Evolutionary conservation across 2,797 vertebrate genomes (phyloP).

Genomic region (Holocentrus rufus): DNA sequence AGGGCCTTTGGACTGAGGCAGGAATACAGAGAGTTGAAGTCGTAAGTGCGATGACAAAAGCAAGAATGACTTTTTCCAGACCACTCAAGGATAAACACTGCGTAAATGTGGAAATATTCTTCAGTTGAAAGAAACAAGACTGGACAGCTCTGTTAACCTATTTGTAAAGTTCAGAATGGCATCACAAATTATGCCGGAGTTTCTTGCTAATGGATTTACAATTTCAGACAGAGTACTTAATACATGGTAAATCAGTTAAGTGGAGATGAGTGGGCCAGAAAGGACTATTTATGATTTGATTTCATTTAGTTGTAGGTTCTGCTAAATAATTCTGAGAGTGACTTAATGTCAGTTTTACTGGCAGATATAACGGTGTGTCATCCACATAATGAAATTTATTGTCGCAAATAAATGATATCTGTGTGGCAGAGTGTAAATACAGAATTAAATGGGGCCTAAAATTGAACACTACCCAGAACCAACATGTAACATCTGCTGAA

Average conservation of each 20-base stretch:
- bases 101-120: background rate
- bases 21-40: background rate
- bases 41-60: conserved; percentile 6
- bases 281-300: too few species aligned
- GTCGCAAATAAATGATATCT: background rate
- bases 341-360: background rate
- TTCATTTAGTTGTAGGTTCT: background rate
- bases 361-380: too few species aligned
- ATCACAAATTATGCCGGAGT: too few species aligned
- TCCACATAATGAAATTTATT: too few species aligned
- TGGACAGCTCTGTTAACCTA: too few species aligned
- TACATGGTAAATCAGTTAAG: too few species aligned
- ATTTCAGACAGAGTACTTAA: too few species aligned
- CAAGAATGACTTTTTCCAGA: background rate
- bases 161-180: too few species aligned
- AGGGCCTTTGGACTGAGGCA: background rate
- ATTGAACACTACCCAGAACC: background rate
- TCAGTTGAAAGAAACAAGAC: background rate
- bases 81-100: background rate
- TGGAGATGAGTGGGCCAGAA: too few species aligned
- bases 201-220: too few species aligned
- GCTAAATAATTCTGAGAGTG: background rate
- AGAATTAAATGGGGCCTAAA: background rate
- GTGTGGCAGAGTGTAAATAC: background rate
- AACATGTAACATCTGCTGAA: too few species aligned